Percentiles rank a stretch among this genome's conserved stretches.
Evolutionary conservation across 2,113 vertebrate genomes (phyloP).

Genomic region (Hyperoodon ampullatus): DNA sequence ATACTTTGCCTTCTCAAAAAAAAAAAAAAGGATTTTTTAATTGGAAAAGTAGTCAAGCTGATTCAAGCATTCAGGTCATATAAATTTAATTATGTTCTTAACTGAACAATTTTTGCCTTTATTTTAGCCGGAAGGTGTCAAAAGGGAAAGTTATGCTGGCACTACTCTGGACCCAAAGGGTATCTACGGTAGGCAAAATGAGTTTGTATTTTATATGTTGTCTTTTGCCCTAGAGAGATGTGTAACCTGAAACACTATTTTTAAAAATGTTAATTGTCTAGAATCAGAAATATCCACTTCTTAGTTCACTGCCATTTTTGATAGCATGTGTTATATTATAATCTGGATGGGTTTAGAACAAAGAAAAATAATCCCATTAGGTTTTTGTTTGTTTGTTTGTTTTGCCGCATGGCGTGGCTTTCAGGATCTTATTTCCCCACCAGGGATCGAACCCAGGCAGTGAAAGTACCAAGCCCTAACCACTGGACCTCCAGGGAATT

Average conservation of each 20-base stretch:
- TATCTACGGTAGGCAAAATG: constrained; percentile 88
- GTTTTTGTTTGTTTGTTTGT: background rate
- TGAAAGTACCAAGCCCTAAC: background rate
- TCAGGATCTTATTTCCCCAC: background rate
- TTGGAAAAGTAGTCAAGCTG: background rate
- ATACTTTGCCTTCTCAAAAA: background rate
- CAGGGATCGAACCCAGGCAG: background rate
- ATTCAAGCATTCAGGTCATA: background rate
- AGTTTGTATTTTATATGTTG: constrained; percentile 12
- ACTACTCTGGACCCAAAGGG: constrained; percentile 92
- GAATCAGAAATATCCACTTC: background rate
- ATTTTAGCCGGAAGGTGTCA: constrained; percentile 94
- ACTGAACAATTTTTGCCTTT: constrained; percentile 60
- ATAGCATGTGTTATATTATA: background rate
- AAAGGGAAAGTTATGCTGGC: constrained; percentile 85
- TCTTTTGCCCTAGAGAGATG: constrained; percentile 23
- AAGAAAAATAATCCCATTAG: background rate
- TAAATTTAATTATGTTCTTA: constrained; percentile 48
- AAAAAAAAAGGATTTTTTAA: background rate
- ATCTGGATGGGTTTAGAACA: background rate
- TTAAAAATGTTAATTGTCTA: background rate
- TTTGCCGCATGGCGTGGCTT: too few relatives aligned
- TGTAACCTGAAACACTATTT: constrained; percentile 32
- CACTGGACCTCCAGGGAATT: background rate
- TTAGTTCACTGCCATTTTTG: background rate